phyloP scores from a whole-genome alignment of 2,113 vertebrate genomes.

The Pluvialis apricaria region DNA sequence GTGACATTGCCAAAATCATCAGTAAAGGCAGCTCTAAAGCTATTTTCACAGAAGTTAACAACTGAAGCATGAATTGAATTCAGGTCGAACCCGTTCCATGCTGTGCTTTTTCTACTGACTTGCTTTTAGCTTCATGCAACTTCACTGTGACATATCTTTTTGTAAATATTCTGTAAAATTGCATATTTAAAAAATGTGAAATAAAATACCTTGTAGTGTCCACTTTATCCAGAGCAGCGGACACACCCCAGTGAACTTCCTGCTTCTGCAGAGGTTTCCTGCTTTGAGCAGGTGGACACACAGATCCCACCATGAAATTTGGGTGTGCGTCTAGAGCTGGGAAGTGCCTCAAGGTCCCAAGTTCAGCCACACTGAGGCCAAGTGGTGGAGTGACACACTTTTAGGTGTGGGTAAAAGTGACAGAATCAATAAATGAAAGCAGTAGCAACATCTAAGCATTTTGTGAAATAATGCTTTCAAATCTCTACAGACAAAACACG shows the following conservation, averaged over 20 bases:
- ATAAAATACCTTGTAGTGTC: not conserved
- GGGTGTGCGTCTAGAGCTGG: too few relatives aligned
- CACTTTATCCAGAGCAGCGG: not conserved
- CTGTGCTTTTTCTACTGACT: not conserved
- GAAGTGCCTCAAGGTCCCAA: accelerated
- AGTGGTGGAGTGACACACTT: not conserved
- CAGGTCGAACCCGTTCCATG: not conserved
- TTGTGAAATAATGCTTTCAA: not conserved
- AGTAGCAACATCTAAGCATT: not conserved
- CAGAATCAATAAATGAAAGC: not conserved
- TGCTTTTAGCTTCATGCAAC: not conserved
- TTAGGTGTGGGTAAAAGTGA: not conserved
- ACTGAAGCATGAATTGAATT: not conserved
- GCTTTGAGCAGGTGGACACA: not conserved
- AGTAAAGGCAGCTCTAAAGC: not conserved
- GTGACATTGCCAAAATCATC: not conserved
- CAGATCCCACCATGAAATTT: not conserved
- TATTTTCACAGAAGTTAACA: not conserved
- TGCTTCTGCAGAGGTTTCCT: not conserved
- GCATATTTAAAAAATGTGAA: accelerated
- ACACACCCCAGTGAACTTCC: not conserved
- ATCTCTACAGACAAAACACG: not conserved
- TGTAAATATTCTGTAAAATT: not conserved
- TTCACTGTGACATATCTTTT: not conserved
- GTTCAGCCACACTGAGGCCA: not conserved